Evolutionary conservation across 2,888 invertebrate genomes (phyloP).

Genomic region (Zootermopsis nevadensis): DNA sequence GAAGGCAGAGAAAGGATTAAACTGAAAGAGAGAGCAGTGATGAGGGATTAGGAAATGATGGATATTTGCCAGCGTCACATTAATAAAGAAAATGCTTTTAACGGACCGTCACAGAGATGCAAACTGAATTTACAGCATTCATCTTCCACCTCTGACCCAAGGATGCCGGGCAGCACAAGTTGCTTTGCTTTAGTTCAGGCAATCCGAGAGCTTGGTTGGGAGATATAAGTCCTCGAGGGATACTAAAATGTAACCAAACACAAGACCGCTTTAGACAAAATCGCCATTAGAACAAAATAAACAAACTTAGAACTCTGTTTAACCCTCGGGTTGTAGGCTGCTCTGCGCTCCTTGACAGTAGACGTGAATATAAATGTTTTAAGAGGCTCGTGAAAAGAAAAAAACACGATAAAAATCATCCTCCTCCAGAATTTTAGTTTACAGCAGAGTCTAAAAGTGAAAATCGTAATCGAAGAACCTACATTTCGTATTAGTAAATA

Average conservation of each 20-base stretch:
- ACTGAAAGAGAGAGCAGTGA: background rate
- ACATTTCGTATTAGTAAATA: too few relatives aligned
- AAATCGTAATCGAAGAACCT: too few relatives aligned
- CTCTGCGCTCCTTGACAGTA: too few relatives aligned
- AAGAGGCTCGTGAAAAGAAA: too few relatives aligned
- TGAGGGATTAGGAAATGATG: conserved; percentile 10
- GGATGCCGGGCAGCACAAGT: background rate
- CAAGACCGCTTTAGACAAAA: background rate
- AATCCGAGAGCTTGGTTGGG: too few relatives aligned
- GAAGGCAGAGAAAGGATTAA: background rate
- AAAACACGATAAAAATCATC: too few relatives aligned
- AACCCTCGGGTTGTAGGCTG: too few relatives aligned
- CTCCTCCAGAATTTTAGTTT: too few relatives aligned
- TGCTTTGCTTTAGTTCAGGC: too few relatives aligned
- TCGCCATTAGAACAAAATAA: background rate
- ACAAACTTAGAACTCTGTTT: background rate
- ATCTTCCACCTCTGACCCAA: background rate
- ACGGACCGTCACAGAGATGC: background rate
- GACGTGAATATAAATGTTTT: too few relatives aligned
- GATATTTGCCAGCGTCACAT: background rate
- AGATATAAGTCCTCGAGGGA: background rate
- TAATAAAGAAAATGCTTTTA: background rate
- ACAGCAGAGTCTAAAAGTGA: too few relatives aligned
- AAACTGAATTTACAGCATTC: background rate
- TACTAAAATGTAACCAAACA: background rate